Evolutionary conservation across 1,140 invertebrate genomes (phyloP).

Genomic region (Drosophila nigrodunni): DNA sequence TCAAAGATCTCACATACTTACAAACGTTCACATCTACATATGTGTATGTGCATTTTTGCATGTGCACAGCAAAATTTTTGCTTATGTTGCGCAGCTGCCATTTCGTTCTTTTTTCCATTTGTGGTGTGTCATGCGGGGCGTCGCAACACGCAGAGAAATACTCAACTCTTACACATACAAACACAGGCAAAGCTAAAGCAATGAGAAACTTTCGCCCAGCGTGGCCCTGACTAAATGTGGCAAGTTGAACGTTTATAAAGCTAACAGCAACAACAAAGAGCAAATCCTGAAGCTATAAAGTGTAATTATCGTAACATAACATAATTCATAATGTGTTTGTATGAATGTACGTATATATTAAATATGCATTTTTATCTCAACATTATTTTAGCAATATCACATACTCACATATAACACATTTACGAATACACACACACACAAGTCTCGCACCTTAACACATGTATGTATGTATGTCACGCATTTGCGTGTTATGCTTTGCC

Average conservation of each 20-base stretch:
- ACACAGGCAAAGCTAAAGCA: slow-evolving; percentile 20
- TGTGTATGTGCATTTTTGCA: slow-evolving; percentile 23
- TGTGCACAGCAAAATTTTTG: slow-evolving; percentile 30
- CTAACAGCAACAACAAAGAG: slow-evolving; percentile 28
- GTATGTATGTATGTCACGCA: slow-evolving; percentile 43
- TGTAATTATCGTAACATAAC: slow-evolving; percentile 41
- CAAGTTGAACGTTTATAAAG: slow-evolving; percentile 26
- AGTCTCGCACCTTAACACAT: not conserved
- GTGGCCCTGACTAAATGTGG: slow-evolving; percentile 49
- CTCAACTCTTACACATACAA: not conserved
- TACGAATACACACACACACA: not conserved
- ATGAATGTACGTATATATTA: slow-evolving; percentile 32
- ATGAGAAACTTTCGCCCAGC: slow-evolving; percentile 55
- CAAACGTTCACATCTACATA: slow-evolving; percentile 12
- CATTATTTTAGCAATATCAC: slow-evolving; percentile 28
- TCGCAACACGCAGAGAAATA: slow-evolving; percentile 15
- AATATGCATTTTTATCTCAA: slow-evolving; percentile 32
- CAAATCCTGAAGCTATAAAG: slow-evolving; percentile 39
- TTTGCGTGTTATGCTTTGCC: slow-evolving; percentile 33
- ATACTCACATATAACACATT: not conserved
- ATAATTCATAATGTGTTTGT: slow-evolving; percentile 39
- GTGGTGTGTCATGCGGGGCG: slow-evolving; percentile 39
- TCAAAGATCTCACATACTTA: slow-evolving; percentile 9
- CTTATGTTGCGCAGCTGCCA: slow-evolving; percentile 15
- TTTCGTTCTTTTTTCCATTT: slow-evolving; percentile 30